phyloP scores from a whole-genome alignment of 2,888 invertebrate genomes.

The Aleiodes alternator region DNA sequence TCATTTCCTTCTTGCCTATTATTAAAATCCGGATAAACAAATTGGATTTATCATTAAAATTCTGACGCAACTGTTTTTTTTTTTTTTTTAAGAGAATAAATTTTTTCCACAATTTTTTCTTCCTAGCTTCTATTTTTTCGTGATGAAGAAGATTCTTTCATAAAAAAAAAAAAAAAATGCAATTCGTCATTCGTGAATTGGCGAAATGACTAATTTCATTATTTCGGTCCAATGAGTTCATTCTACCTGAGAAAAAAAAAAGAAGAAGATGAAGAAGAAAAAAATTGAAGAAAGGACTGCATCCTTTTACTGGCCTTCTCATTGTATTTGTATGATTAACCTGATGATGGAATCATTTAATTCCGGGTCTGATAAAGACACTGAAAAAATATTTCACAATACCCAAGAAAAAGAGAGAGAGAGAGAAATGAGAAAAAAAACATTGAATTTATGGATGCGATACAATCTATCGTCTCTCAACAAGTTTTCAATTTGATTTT shows the following conservation, averaged over 20 bases:
- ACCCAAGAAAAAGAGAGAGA: conserved; percentile 1
- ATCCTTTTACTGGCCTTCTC: conserved; percentile 14
- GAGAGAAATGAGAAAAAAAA: neutral
- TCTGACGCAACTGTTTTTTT: no score
- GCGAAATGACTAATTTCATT: no score
- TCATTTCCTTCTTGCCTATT: conserved; percentile 5
- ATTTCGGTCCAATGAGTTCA: conserved; percentile 7
- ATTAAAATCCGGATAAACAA: neutral
- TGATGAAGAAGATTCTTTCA: no score
- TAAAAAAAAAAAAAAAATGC: no score
- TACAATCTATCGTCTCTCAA: conserved; percentile 42
- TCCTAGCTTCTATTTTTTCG: no score
- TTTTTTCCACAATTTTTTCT: no score
- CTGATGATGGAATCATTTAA: conserved; percentile 23
- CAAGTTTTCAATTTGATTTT: conserved; percentile 23
- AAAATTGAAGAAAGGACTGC: no score
- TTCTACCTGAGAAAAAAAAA: neutral
- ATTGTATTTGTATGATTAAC: conserved; percentile 21
- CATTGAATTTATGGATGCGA: conserved; percentile 31
- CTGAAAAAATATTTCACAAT: conserved; percentile 10
- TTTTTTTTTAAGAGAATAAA: no score
- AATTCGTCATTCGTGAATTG: no score
- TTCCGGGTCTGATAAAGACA: conserved; percentile 25
- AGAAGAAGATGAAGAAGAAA: neutral
- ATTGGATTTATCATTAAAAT: neutral